Base-by-base conservation (phyloP, 2,888 invertebrate genomes). In the Zeuzera pyrina region DNA sequence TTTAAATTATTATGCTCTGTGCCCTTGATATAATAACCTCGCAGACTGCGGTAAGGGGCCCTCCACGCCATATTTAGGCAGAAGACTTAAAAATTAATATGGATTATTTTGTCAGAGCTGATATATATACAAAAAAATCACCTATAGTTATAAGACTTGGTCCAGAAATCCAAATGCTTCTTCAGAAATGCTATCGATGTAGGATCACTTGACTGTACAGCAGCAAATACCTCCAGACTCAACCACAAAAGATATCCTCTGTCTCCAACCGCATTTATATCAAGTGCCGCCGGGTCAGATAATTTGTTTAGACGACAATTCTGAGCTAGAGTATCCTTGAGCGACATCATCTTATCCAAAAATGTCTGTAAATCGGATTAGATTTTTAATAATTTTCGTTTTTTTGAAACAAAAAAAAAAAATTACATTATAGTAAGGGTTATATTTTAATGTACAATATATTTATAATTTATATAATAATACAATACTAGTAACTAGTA, bases 141-240 rank as follows among this genome's bases (percentile, higher is more conserved):
- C 89, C 89, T 86, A 63, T 88, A 90, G 54, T 91, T 91, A 52
- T 90, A 92, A 33, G 86, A 86, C 45, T 86, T 87, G 14, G 87
- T 88, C 95, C 95, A 96, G 52, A 89, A 89, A 36, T 90, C 89
- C 34, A 95, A 81, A 67, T 94, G 92, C 47, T 88, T 88, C 49
- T 86, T 83, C 13, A 93, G 84, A 53, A 92, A 91, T 1, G 94
- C 92, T 11, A 86, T 85, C 2, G 89, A 86, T 13, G 91, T 90
- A 1, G 93, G 91, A 30, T 87, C 87, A 0, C 88, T 86, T 0
- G 54, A 41, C 21, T 91, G 90, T 2, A 93, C 91, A 11, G 86
- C 86, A 1, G 89, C 87, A 1, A 90, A 85, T 2, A 93, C 91
- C 42, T 94, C 87, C 45, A 93, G 89, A 11, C 92, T 85, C 13